These are phyloP conservation scores for Pteria penguin DNA, from an alignment of 2,888 invertebrate genomes.

Conservation along the genomic window DNA sequence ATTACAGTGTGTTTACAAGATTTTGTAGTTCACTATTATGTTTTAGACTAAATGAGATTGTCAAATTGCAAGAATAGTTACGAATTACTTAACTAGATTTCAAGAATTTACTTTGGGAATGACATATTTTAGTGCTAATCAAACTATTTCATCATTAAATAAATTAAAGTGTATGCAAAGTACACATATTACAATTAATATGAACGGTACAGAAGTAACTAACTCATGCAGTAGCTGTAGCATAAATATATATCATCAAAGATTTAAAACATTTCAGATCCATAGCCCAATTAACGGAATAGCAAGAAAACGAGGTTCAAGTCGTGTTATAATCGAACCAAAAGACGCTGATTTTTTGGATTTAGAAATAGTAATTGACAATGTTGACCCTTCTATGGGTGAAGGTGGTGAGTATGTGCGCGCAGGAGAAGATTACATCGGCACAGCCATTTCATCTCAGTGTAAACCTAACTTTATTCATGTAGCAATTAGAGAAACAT, in stretches of 20 bases:
- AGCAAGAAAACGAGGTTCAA: not conserved
- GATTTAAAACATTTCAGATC: slow-evolving; percentile 26
- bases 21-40: too few relatives aligned
- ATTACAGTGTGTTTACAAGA: too few relatives aligned
- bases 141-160: too few relatives aligned
- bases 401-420: slow-evolving; percentile 5
- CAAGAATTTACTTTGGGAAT: too few relatives aligned
- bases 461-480: slow-evolving; percentile 42
- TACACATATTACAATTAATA: too few relatives aligned
- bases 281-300: slow-evolving; percentile 27
- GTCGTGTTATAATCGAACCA: slow-evolving; percentile 28
- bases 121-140: too few relatives aligned
- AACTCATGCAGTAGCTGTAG: not conserved
- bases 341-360: slow-evolving; percentile 27
- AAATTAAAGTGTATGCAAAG: too few relatives aligned
- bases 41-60: too few relatives aligned
- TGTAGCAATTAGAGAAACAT: slow-evolving; percentile 26
- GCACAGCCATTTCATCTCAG: slow-evolving; percentile 3
- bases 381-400: slow-evolving; percentile 29
- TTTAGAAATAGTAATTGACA: slow-evolving; percentile 39
- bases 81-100: too few relatives aligned
- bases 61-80: too few relatives aligned
- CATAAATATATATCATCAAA: not conserved
- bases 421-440: slow-evolving; percentile 33
- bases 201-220: too few relatives aligned